Evolutionary conservation across 2,888 invertebrate genomes (phyloP).

Genomic region (Dryobota labecula): DNA sequence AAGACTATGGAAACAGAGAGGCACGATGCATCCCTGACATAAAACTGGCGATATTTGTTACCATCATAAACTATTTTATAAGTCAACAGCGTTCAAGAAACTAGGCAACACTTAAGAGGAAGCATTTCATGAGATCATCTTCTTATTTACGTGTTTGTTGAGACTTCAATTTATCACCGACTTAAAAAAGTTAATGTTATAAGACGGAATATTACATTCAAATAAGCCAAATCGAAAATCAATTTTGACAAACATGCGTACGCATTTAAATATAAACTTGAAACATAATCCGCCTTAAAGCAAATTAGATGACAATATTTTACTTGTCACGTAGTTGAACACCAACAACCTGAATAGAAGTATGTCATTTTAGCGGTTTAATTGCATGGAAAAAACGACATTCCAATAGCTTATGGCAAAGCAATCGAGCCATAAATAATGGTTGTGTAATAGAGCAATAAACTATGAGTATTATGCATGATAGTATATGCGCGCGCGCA

Average conservation of each 20-base stretch:
- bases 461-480: constrained; percentile 73
- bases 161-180: constrained; percentile 65
- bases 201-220: constrained; percentile 43
- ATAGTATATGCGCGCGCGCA: constrained; percentile 66
- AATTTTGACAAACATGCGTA: constrained; percentile 52
- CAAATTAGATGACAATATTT: constrained; percentile 68
- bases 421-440: constrained; percentile 76
- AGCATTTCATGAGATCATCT: constrained; percentile 72
- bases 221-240: constrained; percentile 56
- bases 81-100: constrained; percentile 69
- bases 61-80: constrained; percentile 79
- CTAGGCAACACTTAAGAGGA: constrained; percentile 68
- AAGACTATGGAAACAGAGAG: constrained; percentile 73
- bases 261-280: constrained; percentile 58
- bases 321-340: constrained; percentile 64
- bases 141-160: constrained; percentile 71
- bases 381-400: constrained; percentile 75
- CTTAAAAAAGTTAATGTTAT: constrained; percentile 55
- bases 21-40: constrained; percentile 73
- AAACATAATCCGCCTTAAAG: constrained; percentile 67
- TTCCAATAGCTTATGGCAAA: constrained; percentile 72
- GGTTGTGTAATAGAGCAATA: constrained; percentile 83
- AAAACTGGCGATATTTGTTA: constrained; percentile 80
- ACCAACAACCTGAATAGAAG: constrained; percentile 57
- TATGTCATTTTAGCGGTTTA: constrained; percentile 67